Evolutionary conservation across 1,140 invertebrate genomes (phyloP).

Genomic region (Heliconius congener): DNA sequence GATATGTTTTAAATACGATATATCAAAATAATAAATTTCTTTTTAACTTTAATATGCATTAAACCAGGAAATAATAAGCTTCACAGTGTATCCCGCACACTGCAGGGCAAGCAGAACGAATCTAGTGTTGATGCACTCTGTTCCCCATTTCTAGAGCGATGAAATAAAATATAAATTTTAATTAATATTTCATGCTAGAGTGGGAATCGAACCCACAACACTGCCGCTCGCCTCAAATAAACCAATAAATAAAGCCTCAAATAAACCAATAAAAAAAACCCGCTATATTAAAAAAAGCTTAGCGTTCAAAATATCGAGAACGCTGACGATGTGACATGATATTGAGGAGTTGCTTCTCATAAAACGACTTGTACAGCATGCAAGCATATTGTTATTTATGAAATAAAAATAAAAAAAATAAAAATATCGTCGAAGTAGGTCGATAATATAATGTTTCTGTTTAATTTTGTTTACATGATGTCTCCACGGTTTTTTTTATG

Average conservation of each 20-base stretch:
- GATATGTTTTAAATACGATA: no score
- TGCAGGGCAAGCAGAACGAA: no score
- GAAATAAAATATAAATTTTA: no score
- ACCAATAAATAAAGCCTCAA: no score
- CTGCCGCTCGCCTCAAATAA: background rate
- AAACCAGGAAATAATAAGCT: no score
- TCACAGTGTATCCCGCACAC: no score
- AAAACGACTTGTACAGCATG: background rate
- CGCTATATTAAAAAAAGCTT: background rate
- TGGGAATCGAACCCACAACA: no score
- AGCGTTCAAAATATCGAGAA: background rate
- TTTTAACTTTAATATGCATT: background rate
- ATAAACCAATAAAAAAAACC: background rate
- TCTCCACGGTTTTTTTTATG: background rate
- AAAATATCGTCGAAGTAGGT: background rate
- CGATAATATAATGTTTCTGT: background rate
- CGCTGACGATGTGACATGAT: constrained; percentile 1
- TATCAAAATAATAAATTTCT: background rate
- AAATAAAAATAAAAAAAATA: no score
- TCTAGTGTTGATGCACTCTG: no score
- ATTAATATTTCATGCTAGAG: no score
- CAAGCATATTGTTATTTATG: no score
- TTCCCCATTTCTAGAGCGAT: no score
- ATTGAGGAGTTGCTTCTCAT: constrained; percentile 3
- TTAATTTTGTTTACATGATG: background rate